A percentile compares a stretch with the other conserved stretches of the same genome.
Evolutionary conservation across 2,888 invertebrate genomes (phyloP).

Genomic region (Drosophila silvestris): DNA sequence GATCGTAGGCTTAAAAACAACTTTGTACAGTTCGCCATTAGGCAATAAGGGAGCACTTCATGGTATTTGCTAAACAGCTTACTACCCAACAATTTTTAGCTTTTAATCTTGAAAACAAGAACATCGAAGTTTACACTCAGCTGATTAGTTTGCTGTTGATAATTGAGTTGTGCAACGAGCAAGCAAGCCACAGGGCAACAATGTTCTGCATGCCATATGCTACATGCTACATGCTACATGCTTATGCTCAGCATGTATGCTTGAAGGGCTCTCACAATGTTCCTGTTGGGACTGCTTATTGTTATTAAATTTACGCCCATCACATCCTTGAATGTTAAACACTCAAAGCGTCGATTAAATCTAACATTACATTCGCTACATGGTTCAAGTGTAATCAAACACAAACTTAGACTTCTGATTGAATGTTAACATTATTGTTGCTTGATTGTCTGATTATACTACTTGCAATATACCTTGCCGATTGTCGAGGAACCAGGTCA

Average conservation of each 20-base stretch:
- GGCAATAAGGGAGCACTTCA: slow-evolving; percentile 46
- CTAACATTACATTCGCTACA: background rate
- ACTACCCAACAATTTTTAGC: slow-evolving; percentile 29
- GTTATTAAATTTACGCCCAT: background rate
- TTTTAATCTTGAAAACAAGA: slow-evolving; percentile 75
- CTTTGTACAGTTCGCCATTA: slow-evolving; percentile 46
- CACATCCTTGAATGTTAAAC: background rate
- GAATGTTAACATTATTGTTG: background rate
- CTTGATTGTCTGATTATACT: background rate
- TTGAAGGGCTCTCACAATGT: background rate
- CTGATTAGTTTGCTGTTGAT: slow-evolving; percentile 63
- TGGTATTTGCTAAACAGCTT: slow-evolving; percentile 67
- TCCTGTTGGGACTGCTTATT: background rate
- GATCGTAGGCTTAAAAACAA: slow-evolving; percentile 75
- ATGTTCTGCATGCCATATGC: background rate
- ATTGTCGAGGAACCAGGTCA: background rate
- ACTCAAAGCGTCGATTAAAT: background rate
- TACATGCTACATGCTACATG: background rate
- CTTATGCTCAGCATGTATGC: background rate
- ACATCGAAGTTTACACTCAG: slow-evolving; percentile 61
- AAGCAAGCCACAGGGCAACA: background rate
- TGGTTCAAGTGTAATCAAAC: background rate
- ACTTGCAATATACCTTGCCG: background rate
- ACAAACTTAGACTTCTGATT: background rate
- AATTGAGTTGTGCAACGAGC: slow-evolving; percentile 32